Percentiles rank a stretch among this genome's conserved stretches.
phyloP scores from a whole-genome alignment of 2,888 invertebrate species.

The Pammene aurita region DNA sequence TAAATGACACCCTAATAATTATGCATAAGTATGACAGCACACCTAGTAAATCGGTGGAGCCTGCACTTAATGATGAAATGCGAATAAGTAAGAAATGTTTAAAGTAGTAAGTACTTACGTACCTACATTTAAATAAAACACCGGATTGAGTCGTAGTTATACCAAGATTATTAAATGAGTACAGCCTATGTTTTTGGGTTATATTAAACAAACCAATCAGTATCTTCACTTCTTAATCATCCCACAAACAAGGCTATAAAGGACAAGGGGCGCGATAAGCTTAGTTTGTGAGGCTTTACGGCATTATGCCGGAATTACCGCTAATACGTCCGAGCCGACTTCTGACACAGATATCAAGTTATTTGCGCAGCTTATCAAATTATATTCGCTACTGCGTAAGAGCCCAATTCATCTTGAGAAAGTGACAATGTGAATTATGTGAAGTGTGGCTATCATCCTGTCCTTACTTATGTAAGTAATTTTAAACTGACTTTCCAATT shows the following conservation, averaged over 20 bases:
- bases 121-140: too few relatives aligned
- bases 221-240: conserved; percentile 13
- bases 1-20: too few relatives aligned
- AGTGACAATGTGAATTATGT: too few relatives aligned
- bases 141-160: too few relatives aligned
- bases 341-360: conserved; percentile 20
- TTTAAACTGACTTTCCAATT: too few relatives aligned
- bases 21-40: too few relatives aligned
- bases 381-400: not conserved
- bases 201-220: conserved; percentile 8
- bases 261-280: conserved; percentile 26
- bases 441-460: not conserved
- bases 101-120: too few relatives aligned
- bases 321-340: conserved; percentile 25
- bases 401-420: not conserved
- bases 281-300: conserved; percentile 28
- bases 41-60: too few relatives aligned
- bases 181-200: not conserved
- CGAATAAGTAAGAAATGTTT: too few relatives aligned
- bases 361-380: conserved; percentile 15
- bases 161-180: not conserved
- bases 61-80: too few relatives aligned
- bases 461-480: too few relatives aligned
- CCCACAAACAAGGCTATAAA: conserved; percentile 17
- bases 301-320: conserved; percentile 31